phyloP scores from a whole-genome alignment of 2,888 invertebrate genomes.

The Ophion slaviceki region DNA sequence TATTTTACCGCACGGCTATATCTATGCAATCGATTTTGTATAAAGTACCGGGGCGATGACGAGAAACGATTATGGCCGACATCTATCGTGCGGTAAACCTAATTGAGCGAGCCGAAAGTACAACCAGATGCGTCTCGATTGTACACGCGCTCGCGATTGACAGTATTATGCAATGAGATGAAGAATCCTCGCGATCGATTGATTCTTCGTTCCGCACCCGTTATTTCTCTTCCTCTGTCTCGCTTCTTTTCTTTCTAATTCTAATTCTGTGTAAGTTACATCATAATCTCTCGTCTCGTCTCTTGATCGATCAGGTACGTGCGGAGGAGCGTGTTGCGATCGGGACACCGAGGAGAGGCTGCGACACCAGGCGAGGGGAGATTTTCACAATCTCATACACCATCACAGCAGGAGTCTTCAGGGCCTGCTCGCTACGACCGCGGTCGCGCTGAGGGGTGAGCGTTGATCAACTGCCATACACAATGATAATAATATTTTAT shows the following conservation, averaged over 20 bases:
- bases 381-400: slow-evolving; percentile 89
- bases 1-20: not conserved
- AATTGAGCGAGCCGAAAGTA: not conserved
- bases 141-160: too few species aligned
- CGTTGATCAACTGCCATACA: slow-evolving; percentile 61
- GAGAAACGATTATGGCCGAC: not conserved
- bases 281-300: slow-evolving; percentile 15
- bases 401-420: slow-evolving; percentile 90
- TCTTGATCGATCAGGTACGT: slow-evolving; percentile 83
- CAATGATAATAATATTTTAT: not conserved
- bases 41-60: not conserved
- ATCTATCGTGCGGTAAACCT: not conserved
- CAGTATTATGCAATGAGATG: too few species aligned
- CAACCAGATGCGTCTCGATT: not conserved
- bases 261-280: not conserved
- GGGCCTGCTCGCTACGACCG: slow-evolving; percentile 90
- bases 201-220: not conserved
- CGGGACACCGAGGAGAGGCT: slow-evolving; percentile 87
- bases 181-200: too few species aligned
- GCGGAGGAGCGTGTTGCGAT: slow-evolving; percentile 89
- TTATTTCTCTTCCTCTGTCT: slow-evolving; percentile 12
- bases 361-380: slow-evolving; percentile 86
- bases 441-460: slow-evolving; percentile 90
- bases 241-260: slow-evolving; percentile 6
- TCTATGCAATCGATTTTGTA: not conserved